A percentile compares a stretch with the other conserved stretches of the same genome.
Conservation (phyloP, 92 coral and sea anemone genomes). For the Parazoanthus atlanticus region DNA sequence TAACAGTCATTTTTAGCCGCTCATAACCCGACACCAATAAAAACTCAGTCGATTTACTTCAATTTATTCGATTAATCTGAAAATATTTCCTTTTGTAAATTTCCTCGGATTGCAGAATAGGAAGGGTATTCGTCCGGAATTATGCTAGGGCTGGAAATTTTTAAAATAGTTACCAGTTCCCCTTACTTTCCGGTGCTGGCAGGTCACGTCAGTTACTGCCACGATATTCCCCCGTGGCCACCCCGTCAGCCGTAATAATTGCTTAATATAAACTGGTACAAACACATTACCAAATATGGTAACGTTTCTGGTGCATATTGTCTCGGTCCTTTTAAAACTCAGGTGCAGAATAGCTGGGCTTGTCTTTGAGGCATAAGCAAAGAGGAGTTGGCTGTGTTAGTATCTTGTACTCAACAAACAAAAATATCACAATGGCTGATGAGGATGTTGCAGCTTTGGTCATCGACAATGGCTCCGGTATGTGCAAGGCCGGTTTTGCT, state of each 20-base stretch:
- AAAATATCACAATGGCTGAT: conserved; percentile 65
- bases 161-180: background rate
- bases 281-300: conserved; percentile 43
- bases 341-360: conserved; percentile 28
- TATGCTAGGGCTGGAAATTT: background rate
- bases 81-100: background rate
- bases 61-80: background rate
- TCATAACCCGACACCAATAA: too few species aligned
- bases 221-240: conserved; percentile 42
- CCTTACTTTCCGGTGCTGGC: background rate
- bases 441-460: conserved; percentile 99
- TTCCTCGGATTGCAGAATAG: background rate
- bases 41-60: background rate
- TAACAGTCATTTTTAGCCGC: background rate
- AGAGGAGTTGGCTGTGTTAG: background rate
- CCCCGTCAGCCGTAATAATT: conserved; percentile 39
- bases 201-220: background rate
- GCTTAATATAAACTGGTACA: conserved; percentile 18
- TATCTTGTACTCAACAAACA: background rate
- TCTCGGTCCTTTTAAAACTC: conserved; percentile 32
- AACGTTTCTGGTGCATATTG: conserved; percentile 32
- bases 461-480: conserved; percentile 98
- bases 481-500: conserved; percentile 99
- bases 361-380: conserved; percentile 20
- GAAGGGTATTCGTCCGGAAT: background rate